Evolutionary conservation across 2,888 invertebrate genomes (phyloP).

Genomic region (Trimorus sp.): DNA sequence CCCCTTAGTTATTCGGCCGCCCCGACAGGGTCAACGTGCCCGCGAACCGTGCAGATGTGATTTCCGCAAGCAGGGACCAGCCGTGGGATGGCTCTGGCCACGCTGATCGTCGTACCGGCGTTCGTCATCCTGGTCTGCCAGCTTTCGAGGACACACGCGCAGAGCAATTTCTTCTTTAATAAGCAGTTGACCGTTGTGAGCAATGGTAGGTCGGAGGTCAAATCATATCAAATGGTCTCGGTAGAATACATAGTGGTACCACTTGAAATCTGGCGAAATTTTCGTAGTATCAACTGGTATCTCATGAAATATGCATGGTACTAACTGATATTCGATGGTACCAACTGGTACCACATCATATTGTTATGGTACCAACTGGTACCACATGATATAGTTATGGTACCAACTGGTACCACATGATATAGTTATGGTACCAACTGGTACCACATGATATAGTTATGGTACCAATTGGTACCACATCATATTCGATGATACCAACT

Average conservation of each 20-base stretch:
- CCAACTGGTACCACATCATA: no score
- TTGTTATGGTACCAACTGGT: not conserved
- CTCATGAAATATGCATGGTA: not conserved
- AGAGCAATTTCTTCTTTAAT: conserved; percentile 78
- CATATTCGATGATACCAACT: no score
- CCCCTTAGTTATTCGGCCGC: conserved; percentile 74
- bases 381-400: not conserved
- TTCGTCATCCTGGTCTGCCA: conserved; percentile 46
- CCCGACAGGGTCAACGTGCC: conserved; percentile 69
- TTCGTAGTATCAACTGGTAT: not conserved
- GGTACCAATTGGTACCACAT: not conserved
- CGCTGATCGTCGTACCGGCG: conserved; percentile 22
- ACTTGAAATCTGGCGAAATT: not conserved
- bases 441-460: no score
- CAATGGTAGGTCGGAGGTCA: conserved; percentile 77
- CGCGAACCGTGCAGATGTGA: conserved; percentile 47
- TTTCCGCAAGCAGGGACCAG: not conserved
- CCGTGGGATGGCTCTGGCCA: conserved; percentile 62
- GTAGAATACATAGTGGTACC: not conserved
- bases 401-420: not conserved
- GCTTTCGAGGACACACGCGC: conserved; percentile 34
- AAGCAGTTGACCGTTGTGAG: conserved; percentile 81
- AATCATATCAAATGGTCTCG: not conserved
- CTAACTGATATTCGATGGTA: not conserved
- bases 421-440: not conserved